phyloP scores from a whole-genome alignment of 1,140 invertebrate genomes.

The Carcinoscorpius rotundicauda region DNA sequence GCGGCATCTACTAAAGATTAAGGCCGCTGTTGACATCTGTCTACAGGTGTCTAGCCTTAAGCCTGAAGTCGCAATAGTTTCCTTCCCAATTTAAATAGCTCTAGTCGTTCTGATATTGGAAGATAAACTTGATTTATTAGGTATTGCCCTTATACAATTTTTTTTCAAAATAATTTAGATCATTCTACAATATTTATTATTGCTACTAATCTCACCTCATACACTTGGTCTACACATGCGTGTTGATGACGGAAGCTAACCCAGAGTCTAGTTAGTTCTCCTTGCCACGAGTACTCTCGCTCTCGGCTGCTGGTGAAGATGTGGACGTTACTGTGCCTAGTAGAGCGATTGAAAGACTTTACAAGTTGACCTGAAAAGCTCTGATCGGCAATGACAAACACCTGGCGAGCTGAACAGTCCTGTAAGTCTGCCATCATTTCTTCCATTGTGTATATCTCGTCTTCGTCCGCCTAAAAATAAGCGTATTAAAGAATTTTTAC shows the following conservation, averaged over 20 bases:
- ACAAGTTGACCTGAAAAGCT: slow-evolving; percentile 37
- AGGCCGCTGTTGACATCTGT: too few relatives aligned
- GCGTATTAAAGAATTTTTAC: background rate
- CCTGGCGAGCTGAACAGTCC: slow-evolving; percentile 36
- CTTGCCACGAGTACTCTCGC: slow-evolving; percentile 32
- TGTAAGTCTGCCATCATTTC: slow-evolving; percentile 39
- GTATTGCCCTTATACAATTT: too few relatives aligned
- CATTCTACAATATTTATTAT: too few relatives aligned
- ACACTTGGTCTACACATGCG: slow-evolving; percentile 31
- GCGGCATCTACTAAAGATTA: too few relatives aligned
- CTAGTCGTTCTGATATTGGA: too few relatives aligned
- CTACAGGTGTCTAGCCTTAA: too few relatives aligned
- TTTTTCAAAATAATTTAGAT: too few relatives aligned
- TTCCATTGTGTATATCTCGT: slow-evolving; percentile 37
- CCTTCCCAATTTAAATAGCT: too few relatives aligned
- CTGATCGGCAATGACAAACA: slow-evolving; percentile 40
- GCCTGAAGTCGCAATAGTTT: too few relatives aligned
- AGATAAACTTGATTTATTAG: too few relatives aligned
- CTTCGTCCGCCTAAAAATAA: slow-evolving; percentile 31
- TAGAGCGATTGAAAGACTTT: slow-evolving; percentile 28
- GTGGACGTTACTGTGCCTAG: slow-evolving; percentile 34
- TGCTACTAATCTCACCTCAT: slow-evolving; percentile 28
- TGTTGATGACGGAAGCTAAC: slow-evolving; percentile 29
- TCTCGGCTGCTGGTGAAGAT: slow-evolving; percentile 32
- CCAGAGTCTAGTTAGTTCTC: slow-evolving; percentile 36